Conservation (phyloP, 2,888 invertebrate species). For the Amphipyra tragopoginis region DNA sequence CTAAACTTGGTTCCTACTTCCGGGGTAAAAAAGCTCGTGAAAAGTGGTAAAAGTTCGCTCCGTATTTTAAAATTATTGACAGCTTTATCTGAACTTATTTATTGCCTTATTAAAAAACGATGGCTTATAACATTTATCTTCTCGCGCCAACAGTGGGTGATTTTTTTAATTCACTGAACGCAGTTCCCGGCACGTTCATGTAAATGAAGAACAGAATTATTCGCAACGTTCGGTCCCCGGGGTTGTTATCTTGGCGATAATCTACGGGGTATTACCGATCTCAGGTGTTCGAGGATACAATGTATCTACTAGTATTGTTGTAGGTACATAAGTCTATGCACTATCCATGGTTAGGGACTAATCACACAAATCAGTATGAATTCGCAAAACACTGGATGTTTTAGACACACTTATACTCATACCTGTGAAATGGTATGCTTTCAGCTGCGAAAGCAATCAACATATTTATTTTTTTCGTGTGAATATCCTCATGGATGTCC, state of each 20-base stretch:
- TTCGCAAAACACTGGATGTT: too few species aligned
- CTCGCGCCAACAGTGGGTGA: conserved; percentile 17
- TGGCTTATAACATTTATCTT: conserved; percentile 41
- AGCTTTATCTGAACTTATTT: conserved; percentile 29
- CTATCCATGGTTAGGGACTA: too few species aligned
- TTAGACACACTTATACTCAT: too few species aligned
- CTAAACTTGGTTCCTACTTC: too few species aligned
- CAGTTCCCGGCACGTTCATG: conserved; percentile 52
- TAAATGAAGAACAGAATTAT: conserved; percentile 48
- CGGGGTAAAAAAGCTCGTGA: not conserved
- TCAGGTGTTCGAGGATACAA: conserved; percentile 45
- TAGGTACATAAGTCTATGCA: too few species aligned
- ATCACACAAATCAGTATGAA: too few species aligned
- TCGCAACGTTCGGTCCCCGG: conserved; percentile 11
- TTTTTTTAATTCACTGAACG: conserved; percentile 52
- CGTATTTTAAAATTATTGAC: conserved; percentile 14
- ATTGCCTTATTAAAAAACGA: conserved; percentile 34
- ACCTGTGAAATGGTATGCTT: too few species aligned
- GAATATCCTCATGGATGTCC: too few species aligned
- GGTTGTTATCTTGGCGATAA: conserved; percentile 51
- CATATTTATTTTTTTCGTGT: too few species aligned
- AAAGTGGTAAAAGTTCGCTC: conserved; percentile 1
- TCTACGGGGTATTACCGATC: conserved; percentile 46
- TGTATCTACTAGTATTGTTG: conserved; percentile 25
- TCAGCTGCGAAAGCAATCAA: too few species aligned